Evolutionary conservation across 2,113 vertebrate genomes (phyloP), one percentile per base, ranked within the genome.

Genomic region (Oxyruncus cristatus): DNA sequence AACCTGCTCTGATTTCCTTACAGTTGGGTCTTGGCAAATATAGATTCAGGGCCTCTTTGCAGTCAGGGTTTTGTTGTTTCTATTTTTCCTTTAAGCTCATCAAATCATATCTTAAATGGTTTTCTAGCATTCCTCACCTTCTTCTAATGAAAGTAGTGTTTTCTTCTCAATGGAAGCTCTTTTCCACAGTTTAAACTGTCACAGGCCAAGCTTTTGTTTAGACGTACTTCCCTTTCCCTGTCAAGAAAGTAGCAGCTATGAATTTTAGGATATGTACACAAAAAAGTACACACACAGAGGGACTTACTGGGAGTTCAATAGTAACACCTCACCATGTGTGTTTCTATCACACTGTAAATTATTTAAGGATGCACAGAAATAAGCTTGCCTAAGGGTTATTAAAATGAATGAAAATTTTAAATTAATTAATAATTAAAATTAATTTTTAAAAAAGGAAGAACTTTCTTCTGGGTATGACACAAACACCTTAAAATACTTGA

Each of bases 281-380:
- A 6, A 37, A 5, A 10, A 20, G 19, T 9, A 17, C 3, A 23
- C 5, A 14, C 4, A 3, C 6, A 46, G 14, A 46, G 14, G 15
- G 4, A 32, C 13, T 49, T 35, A 30, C 2, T 33, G 21, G 16
- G 18, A 75, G 9, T 41, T 79, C 35, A 56, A 6, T 10, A 79
- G 12, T 49, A 32, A 41, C 11, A 46, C 2, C 11, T 33, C 24
- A 52, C 4, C 24, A 11, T 12, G 7, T 3, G 4, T 59, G 8
- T 30, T 72, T 82, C 72, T 85, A 14, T 55, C 23, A 50, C 11
- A 32, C 2, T 32, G 3, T 49, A 52, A 59, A 39, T 80, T 85
- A 56, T 66, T 82, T 32, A 47, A 21, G 5, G 15, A 52, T 52
- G 9, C 22, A 79, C 7, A 83, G 37, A 95, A 89, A 91, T 50